A percentile compares a stretch with the other conserved stretches of the same genome.
Evolutionary conservation across 1,140 invertebrate genomes (phyloP).

Genomic region (Melipona quadrifasciata): DNA sequence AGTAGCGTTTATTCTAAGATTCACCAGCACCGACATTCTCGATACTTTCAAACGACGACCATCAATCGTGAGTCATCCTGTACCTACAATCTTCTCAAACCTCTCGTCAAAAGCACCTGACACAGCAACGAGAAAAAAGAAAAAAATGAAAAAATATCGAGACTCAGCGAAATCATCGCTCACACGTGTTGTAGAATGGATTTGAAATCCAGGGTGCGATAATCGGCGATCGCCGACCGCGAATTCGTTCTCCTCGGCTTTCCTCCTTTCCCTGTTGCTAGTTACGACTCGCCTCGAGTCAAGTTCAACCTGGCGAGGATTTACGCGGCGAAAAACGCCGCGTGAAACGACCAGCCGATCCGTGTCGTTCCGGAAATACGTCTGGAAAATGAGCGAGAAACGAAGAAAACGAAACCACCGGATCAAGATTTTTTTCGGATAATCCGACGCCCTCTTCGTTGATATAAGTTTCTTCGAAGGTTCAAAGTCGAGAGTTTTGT

Average conservation of each 20-base stretch:
- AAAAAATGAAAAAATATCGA: background rate
- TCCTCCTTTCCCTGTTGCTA: conserved; percentile 43
- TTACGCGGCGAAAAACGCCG: conserved; percentile 10
- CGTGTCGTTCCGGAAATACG: conserved; percentile 9
- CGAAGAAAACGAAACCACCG: no score
- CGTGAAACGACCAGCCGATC: conserved; percentile 27
- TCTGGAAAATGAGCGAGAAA: no score
- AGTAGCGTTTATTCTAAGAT: no score
- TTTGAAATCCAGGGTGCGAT: background rate
- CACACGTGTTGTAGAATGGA: no score
- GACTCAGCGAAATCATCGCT: background rate
- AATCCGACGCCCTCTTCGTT: no score
- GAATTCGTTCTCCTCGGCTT: conserved; percentile 9
- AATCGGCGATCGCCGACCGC: conserved; percentile 3
- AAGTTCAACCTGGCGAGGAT: conserved; percentile 45
- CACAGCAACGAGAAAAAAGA: no score
- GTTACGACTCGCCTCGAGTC: conserved; percentile 16
- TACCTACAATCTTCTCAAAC: background rate
- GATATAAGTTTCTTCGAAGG: no score
- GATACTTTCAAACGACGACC: background rate
- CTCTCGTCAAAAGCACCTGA: background rate
- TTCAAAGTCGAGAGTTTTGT: no score
- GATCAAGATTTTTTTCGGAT: no score
- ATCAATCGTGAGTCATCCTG: background rate
- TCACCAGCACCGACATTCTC: background rate